Evolutionary conservation across 2,797 vertebrate species (phyloP).

Genomic region (Atherinosoma microstoma): DNA sequence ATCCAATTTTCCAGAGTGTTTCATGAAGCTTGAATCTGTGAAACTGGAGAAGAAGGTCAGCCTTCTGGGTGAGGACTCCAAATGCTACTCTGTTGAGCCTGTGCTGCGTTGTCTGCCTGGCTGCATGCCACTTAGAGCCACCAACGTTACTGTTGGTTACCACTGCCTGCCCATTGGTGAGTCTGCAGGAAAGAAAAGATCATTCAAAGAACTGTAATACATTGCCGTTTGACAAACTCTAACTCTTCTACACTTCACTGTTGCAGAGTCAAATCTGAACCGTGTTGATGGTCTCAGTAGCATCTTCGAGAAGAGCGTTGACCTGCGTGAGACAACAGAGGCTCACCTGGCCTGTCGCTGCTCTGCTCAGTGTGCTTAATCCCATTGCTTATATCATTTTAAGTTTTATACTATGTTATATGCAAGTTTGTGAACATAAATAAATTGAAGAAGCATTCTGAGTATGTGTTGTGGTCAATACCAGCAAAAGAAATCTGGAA

Average conservation of each 20-base stretch:
- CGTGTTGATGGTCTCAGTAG: constrained; percentile 45
- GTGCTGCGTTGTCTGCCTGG: constrained; percentile 80
- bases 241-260: constrained; percentile 19
- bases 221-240: not conserved
- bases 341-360: constrained; percentile 82
- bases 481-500: not conserved
- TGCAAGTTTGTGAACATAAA: constrained; percentile 40
- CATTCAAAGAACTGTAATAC: not conserved
- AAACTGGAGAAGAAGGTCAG: constrained; percentile 75
- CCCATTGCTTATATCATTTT: not conserved
- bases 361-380: constrained; percentile 72
- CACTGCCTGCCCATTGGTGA: constrained; percentile 81
- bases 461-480: constrained; percentile 4
- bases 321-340: constrained; percentile 70
- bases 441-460: constrained; percentile 49
- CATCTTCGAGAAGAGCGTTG: constrained; percentile 77
- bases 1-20: constrained; percentile 71
- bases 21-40: constrained; percentile 75
- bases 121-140: constrained; percentile 75
- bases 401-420: constrained; percentile 15
- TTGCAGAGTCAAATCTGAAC: constrained; percentile 71
- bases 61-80: constrained; percentile 70
- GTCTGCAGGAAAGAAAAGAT: constrained; percentile 35
- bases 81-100: constrained; percentile 83
- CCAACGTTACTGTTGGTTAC: constrained; percentile 70